These are phyloP conservation scores for Onychomys leucogaster DNA, from an alignment of 2,797 vertebrate species.

Conservation along the genomic window DNA sequence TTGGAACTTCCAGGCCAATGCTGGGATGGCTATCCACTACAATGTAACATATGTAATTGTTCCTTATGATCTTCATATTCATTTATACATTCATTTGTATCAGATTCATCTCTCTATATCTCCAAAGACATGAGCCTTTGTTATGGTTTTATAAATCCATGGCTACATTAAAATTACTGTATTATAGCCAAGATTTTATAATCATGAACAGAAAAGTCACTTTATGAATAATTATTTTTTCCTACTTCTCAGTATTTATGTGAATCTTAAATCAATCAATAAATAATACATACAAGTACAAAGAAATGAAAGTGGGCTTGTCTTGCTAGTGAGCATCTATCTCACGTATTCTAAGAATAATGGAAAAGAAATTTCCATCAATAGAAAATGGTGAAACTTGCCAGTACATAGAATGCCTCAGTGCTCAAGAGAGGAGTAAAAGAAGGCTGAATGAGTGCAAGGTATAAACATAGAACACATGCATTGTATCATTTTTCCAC, in stretches of 20 bases:
- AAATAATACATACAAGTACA: neutral
- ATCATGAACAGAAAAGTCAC: neutral
- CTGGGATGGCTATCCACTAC: too few species aligned
- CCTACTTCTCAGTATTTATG: neutral
- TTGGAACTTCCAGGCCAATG: too few species aligned
- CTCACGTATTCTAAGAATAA: neutral
- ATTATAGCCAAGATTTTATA: conserved; percentile 13
- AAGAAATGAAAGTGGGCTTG: neutral
- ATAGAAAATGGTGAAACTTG: neutral
- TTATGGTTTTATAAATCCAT: neutral
- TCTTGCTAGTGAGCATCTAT: neutral
- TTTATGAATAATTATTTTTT: conserved; percentile 25
- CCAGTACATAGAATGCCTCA: neutral
- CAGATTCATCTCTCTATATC: neutral
- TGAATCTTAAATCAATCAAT: neutral
- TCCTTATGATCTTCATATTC: neutral
- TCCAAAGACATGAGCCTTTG: neutral
- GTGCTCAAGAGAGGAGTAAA: neutral
- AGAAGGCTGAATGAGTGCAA: neutral
- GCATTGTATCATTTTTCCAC: neutral
- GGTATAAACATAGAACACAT: too few species aligned
- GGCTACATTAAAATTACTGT: neutral
- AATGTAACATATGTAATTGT: neutral
- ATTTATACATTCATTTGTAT: neutral
- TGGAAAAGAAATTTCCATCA: neutral